Conservation (phyloP, 2,888 invertebrate species). For the Mactromeris polynyma region DNA sequence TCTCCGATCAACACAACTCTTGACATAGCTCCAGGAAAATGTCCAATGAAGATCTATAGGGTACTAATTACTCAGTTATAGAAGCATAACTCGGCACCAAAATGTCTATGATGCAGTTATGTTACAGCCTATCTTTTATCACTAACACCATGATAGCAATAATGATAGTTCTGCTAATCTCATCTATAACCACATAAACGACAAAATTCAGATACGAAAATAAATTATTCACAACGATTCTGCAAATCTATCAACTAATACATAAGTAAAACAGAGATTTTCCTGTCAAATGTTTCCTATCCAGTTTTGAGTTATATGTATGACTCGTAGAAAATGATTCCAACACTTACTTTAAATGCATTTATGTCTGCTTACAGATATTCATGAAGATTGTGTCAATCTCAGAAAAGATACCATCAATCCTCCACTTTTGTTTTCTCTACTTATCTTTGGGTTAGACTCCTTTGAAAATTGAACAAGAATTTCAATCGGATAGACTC, state of each 20-base stretch:
- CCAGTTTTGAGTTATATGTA: conserved; percentile 26
- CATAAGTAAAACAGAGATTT: conserved; percentile 22
- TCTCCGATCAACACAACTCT: not conserved
- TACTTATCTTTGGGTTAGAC: conserved; percentile 5
- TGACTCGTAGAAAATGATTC: conserved; percentile 20
- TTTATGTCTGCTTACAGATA: conserved; percentile 38
- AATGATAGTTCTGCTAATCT: not conserved
- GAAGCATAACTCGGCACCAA: not conserved
- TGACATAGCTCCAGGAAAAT: not conserved
- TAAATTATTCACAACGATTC: not conserved
- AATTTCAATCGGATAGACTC: too few species aligned
- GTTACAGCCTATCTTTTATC: not conserved
- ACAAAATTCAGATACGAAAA: conserved; percentile 20
- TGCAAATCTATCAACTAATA: not conserved
- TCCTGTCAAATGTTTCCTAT: conserved; percentile 26
- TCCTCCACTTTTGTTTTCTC: conserved; percentile 42
- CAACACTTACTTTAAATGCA: conserved; percentile 39
- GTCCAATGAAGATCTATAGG: not conserved
- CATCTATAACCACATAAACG: conserved; percentile 6
- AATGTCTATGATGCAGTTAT: not conserved
- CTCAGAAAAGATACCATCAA: conserved; percentile 27
- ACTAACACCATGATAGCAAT: not conserved
- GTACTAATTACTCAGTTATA: not conserved
- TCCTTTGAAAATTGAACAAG: not conserved
- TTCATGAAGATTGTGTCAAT: conserved; percentile 24